Conservation (phyloP, 2,888 invertebrate genomes). For the Callosobruchus maculatus region DNA sequence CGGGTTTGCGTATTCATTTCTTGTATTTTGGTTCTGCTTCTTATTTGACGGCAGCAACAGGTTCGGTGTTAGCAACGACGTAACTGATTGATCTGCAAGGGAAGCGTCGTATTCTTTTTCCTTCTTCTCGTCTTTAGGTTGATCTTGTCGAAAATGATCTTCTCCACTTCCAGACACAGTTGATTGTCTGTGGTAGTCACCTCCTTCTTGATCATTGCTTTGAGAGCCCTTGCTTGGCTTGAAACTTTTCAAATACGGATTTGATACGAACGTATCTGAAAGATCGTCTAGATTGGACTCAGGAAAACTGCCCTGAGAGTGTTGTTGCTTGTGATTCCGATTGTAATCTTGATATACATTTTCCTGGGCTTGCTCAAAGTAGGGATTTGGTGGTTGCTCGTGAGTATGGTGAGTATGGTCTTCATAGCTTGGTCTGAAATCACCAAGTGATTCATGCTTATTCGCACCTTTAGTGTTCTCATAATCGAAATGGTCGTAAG, state of each 20-base stretch:
- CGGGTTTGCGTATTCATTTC: background rate
- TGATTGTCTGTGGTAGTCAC: conserved; percentile 6
- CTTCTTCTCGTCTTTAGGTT: conserved; percentile 5
- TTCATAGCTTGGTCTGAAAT: background rate
- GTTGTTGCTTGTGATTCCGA: background rate
- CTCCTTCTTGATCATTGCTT: background rate
- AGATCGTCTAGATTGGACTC: background rate
- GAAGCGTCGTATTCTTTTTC: conserved; percentile 49
- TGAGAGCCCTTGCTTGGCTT: background rate
- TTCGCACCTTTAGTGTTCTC: conserved; percentile 19
- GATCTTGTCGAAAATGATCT: conserved; percentile 7
- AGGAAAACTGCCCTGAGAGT: background rate
- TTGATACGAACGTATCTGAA: background rate
- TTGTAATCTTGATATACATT: background rate
- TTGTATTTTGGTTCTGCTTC: background rate
- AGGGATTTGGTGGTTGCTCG: background rate
- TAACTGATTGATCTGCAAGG: conserved; percentile 53
- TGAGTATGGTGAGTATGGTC: conserved; percentile 1
- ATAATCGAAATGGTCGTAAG: conserved; percentile 5
- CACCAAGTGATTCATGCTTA: conserved; percentile 17
- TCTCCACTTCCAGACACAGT: conserved; percentile 3
- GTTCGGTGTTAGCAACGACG: conserved; percentile 40
- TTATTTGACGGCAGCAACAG: conserved; percentile 37
- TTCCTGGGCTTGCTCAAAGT: background rate
- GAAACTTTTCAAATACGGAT: background rate